Evolutionary conservation across 1,140 invertebrate genomes (phyloP).

Genomic region (Drosophila miranda): DNA sequence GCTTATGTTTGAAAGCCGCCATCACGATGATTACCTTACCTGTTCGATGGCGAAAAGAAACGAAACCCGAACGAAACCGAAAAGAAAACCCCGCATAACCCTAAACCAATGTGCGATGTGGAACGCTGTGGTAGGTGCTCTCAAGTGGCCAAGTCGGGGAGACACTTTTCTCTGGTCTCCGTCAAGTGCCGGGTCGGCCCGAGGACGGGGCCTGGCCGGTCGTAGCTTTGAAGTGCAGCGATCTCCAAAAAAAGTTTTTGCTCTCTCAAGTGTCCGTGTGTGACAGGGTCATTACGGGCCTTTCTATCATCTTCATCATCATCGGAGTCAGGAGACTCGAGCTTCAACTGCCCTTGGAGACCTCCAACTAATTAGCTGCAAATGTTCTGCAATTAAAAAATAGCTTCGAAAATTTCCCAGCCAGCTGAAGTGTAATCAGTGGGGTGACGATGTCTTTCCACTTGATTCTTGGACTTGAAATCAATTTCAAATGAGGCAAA

Average conservation of each 20-base stretch:
- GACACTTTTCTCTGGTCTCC: constrained; percentile 60
- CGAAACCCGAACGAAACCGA: constrained; percentile 4
- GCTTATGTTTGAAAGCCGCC: constrained; percentile 64
- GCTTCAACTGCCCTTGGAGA: background rate
- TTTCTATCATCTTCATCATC: too few species aligned
- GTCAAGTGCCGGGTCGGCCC: constrained; percentile 38
- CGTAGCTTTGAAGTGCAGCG: constrained; percentile 66
- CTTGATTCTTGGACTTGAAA: constrained; percentile 25
- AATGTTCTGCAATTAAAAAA: constrained; percentile 68
- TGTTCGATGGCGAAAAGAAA: constrained; percentile 60
- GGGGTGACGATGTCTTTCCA: constrained; percentile 24
- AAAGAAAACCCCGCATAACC: constrained; percentile 17
- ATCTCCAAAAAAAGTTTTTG: constrained; percentile 58
- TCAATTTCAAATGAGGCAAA: constrained; percentile 31
- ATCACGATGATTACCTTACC: constrained; percentile 70
- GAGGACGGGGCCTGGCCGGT: background rate
- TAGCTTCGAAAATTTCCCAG: constrained; percentile 24
- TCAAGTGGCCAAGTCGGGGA: constrained; percentile 58
- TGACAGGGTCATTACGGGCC: constrained; percentile 40
- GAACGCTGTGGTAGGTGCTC: constrained; percentile 72
- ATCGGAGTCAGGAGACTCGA: background rate
- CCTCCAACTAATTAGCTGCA: constrained; percentile 56
- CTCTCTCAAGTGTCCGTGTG: constrained; percentile 21
- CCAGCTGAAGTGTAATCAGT: constrained; percentile 34
- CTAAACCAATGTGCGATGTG: constrained; percentile 21